Conservation (phyloP, 1,140 invertebrate species). For the Drosophila orosa region DNA sequence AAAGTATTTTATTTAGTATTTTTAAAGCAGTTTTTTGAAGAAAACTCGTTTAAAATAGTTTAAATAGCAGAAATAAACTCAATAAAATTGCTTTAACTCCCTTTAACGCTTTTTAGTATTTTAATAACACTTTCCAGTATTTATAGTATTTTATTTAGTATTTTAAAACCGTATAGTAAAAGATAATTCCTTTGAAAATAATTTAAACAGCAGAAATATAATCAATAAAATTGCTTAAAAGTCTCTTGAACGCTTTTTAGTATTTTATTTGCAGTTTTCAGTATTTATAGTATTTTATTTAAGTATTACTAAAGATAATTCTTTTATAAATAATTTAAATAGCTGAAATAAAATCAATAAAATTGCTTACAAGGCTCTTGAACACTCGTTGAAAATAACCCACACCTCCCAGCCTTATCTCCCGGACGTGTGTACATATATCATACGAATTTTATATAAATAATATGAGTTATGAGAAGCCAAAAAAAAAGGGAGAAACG, state of each 20-base stretch:
- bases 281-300: no score
- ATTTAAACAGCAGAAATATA: neutral
- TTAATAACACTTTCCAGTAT: neutral
- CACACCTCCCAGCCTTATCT: neutral
- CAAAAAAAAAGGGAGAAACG: constrained; percentile 21
- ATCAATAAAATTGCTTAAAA: neutral
- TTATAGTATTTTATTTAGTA: neutral
- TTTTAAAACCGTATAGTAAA: neutral
- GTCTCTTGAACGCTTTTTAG: neutral
- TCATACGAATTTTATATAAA: constrained; percentile 30
- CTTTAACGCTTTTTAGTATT: no score
- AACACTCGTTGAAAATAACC: neutral
- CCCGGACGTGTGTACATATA: constrained; percentile 28
- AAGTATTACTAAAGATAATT: neutral
- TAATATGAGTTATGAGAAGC: constrained; percentile 51
- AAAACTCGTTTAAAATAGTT: neutral
- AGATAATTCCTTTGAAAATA: neutral
- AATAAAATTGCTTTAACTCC: neutral
- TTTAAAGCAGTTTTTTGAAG: neutral
- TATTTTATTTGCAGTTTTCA: no score
- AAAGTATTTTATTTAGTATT: neutral
- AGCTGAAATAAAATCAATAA: neutral
- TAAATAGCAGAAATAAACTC: neutral
- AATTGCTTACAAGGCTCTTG: neutral
- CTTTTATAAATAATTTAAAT: neutral